These are phyloP conservation scores for Ovibos moschatus DNA, from an alignment of 2,113 vertebrate genomes.

Conservation along the genomic window DNA sequence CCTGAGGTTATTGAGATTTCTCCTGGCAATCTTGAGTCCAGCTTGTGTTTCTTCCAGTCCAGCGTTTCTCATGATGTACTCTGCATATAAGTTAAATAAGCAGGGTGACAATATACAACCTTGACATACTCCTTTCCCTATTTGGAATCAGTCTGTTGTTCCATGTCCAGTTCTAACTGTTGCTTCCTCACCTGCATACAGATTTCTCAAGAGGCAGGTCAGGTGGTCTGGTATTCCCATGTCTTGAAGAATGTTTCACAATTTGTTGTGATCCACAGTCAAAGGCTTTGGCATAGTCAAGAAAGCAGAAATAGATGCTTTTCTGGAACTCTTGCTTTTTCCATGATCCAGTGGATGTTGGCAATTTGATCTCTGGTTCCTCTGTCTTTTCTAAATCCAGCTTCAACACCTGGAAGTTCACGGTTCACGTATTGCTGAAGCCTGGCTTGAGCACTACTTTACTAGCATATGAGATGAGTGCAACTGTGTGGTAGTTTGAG, in stretches of 20 bases:
- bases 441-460: neutral
- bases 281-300: neutral
- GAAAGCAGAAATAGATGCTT: neutral
- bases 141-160: neutral
- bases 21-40: neutral
- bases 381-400: neutral
- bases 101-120: neutral
- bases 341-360: neutral
- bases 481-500: neutral
- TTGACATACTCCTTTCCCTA: neutral
- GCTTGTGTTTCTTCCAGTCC: too few relatives aligned
- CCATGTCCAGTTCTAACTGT: neutral
- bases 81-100: neutral
- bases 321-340: neutral
- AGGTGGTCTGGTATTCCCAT: neutral
- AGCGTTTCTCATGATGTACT: neutral
- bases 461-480: neutral
- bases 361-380: neutral
- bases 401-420: neutral
- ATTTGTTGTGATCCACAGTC: neutral
- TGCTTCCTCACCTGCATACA: neutral
- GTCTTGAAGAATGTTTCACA: neutral
- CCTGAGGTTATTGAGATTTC: neutral
- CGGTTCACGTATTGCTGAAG: rapidly evolving
- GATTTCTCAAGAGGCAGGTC: neutral